These are phyloP conservation scores for Arge pagana DNA, from an alignment of 2,888 invertebrate species.

Conservation along the genomic window DNA sequence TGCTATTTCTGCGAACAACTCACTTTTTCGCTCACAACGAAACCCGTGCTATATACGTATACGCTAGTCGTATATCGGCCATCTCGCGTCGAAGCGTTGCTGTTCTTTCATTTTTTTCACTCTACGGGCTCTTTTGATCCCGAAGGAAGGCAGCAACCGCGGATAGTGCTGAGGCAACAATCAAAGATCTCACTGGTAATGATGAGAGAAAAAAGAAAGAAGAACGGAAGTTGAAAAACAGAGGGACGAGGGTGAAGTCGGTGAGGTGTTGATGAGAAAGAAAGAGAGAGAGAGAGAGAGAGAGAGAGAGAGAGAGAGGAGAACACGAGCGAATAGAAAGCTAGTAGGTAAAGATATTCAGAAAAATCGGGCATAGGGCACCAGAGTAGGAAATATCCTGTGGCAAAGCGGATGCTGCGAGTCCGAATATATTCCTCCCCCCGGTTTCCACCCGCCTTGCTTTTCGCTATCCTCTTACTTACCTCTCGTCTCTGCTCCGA, in stretches of 20 bases:
- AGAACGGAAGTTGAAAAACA: conserved; percentile 36
- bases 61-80: no score
- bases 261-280: conserved; percentile 26
- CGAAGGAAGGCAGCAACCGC: no score
- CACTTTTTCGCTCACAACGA: conserved; percentile 16
- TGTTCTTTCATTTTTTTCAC: conserved; percentile 5
- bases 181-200: no score
- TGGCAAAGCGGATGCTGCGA: no score
- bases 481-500: conserved; percentile 30
- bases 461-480: conserved; percentile 30
- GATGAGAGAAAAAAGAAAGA: conserved; percentile 27
- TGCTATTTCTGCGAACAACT: conserved; percentile 38
- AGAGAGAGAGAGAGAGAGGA: conserved; percentile 18
- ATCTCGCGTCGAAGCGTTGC: no score
- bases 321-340: neutral
- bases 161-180: no score
- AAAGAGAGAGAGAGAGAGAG: neutral
- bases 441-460: conserved; percentile 27
- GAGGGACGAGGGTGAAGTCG: conserved; percentile 14
- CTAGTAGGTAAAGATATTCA: neutral
- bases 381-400: no score
- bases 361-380: no score
- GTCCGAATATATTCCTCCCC: conserved; percentile 30
- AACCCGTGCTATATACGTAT: neutral
- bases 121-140: no score